Evolutionary conservation across 2,113 vertebrate species (phyloP).

Genomic region (Brachyhypopomus gauderio): DNA sequence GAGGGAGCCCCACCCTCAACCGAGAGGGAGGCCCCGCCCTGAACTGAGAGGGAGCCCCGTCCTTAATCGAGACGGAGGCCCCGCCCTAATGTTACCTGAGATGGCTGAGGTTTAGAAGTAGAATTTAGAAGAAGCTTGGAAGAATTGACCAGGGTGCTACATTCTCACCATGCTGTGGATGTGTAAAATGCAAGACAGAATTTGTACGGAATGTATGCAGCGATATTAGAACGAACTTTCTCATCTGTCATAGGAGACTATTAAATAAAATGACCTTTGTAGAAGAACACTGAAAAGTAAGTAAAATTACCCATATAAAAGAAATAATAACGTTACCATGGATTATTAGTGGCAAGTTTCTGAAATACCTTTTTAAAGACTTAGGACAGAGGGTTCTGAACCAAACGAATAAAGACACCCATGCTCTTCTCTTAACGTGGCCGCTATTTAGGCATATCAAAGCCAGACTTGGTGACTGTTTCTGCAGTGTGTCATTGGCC

Average conservation of each 20-base stretch:
- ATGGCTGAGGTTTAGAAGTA: no score
- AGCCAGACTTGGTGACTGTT: background rate
- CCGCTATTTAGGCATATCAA: background rate
- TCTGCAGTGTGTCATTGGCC: slow-evolving; percentile 3
- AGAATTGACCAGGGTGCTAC: no score
- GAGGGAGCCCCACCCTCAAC: no score
- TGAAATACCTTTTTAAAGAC: background rate
- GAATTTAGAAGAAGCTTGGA: no score
- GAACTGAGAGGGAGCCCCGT: no score
- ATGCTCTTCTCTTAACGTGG: background rate
- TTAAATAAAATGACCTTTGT: background rate
- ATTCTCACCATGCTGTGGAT: no score
- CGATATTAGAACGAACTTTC: background rate
- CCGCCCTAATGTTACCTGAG: no score
- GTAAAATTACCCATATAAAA: background rate
- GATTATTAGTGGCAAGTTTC: background rate
- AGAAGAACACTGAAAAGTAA: background rate
- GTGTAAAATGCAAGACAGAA: no score
- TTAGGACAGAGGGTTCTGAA: no score
- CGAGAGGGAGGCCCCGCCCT: no score
- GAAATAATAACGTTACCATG: background rate
- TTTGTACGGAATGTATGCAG: background rate
- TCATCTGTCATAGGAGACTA: background rate
- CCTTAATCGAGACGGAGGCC: no score
- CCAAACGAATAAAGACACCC: no score